Percentiles rank a stretch among this genome's conserved stretches.
phyloP scores from a whole-genome alignment of 2,797 vertebrate genomes.

The Dryobates pubescens region DNA sequence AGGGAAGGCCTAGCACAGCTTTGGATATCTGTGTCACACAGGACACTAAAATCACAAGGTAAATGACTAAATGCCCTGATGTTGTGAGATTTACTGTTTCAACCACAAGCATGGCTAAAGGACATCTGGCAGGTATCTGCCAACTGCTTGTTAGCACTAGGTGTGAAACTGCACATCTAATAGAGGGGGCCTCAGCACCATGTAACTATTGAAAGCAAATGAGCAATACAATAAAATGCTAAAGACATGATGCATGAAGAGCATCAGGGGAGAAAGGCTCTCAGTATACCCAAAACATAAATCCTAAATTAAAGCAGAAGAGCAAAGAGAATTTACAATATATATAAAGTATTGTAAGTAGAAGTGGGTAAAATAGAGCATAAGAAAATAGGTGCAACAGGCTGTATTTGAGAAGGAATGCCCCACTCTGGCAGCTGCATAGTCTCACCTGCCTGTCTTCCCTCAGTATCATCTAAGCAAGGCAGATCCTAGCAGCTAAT shows the following conservation, averaged over 20 bases:
- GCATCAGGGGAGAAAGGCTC: no score
- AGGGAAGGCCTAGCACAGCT: not conserved
- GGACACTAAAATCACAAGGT: not conserved
- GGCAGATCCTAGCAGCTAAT: not conserved
- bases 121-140: not conserved
- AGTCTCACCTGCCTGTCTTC: not conserved
- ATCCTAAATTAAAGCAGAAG: not conserved
- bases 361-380: not conserved
- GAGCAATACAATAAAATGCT: not conserved
- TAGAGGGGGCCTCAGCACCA: not conserved
- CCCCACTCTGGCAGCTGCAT: not conserved
- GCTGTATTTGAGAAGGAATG: not conserved
- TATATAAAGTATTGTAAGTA: not conserved
- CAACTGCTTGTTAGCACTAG: not conserved
- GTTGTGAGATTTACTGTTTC: not conserved
- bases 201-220: not conserved
- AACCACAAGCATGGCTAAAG: not conserved
- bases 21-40: rapidly evolving
- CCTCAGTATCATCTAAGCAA: not conserved
- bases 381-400: not conserved
- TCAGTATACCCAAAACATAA: not conserved
- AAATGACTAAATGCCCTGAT: not conserved
- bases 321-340: not conserved
- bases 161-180: not conserved
- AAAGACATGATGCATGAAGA: no score